These are phyloP conservation scores for Philereme transversata DNA, from an alignment of 2,888 invertebrate genomes.

Conservation along the genomic window DNA sequence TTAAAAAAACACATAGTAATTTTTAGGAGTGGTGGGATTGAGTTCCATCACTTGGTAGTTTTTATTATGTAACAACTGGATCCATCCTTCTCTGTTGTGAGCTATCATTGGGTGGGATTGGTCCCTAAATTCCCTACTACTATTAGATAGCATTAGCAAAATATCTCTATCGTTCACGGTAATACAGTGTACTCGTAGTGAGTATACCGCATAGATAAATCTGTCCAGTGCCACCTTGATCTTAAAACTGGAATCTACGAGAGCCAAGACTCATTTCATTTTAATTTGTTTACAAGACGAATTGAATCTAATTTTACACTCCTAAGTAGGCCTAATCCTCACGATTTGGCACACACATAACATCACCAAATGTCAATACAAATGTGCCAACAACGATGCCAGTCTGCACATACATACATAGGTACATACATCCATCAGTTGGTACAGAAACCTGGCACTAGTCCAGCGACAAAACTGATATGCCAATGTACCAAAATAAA, in stretches of 20 bases:
- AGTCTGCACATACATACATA: slow-evolving; percentile 37
- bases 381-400: slow-evolving; percentile 39
- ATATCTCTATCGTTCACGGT: too few relatives aligned
- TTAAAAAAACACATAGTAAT: too few relatives aligned
- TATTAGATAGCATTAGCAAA: too few relatives aligned
- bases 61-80: too few relatives aligned
- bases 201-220: not conserved
- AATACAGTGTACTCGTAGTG: too few relatives aligned
- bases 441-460: slow-evolving; percentile 38
- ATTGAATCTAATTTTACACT: slow-evolving; percentile 25
- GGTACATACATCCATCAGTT: slow-evolving; percentile 4
- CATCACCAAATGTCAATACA: slow-evolving; percentile 49
- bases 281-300: slow-evolving; percentile 17
- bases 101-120: too few relatives aligned
- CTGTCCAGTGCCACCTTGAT: slow-evolving; percentile 15
- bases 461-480: slow-evolving; percentile 41
- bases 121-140: too few relatives aligned
- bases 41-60: too few relatives aligned
- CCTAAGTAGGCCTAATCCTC: slow-evolving; percentile 37
- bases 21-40: too few relatives aligned
- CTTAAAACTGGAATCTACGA: slow-evolving; percentile 18
- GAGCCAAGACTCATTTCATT: slow-evolving; percentile 11
- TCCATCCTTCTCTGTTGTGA: too few relatives aligned
- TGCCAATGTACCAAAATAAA: slow-evolving; percentile 39
- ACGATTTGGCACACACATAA: slow-evolving; percentile 48